Base-by-base conservation (phyloP, 2,113 vertebrate genomes). In the Casuarius casuarius region DNA sequence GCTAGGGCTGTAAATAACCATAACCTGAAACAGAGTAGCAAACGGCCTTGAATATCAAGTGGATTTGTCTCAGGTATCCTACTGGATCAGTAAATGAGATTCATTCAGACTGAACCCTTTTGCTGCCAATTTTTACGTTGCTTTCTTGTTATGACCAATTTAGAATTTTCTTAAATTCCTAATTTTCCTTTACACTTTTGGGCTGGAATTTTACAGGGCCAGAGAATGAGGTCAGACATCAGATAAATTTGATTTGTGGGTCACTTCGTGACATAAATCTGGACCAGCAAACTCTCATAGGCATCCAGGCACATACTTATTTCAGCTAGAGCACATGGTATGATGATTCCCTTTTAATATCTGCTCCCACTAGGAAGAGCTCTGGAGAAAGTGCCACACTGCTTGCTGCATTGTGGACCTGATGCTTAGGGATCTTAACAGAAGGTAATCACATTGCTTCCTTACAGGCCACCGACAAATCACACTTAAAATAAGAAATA, bases 351-450 rank as follows among this genome's bases (percentile, higher is more conserved):
- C 22, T 78, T 81, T 78, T 71, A 75, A 49, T 62, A 38, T 82
- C 68, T 79, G 23, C 13, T 52, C 8, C 10, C 8, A 29, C n/a
- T 67, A 40, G 91, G 94, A 91, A 51, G 42, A 75, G 56, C 18
- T 72, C n/a, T 89, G n/a, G 26, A 75, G 31, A 75, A 75, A 19
- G 11, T 4, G 0, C 26, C 26, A 61, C 0, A 0, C 5, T 77
- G 9, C 89, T 54, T 89, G n/a, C 2, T 1, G 42, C 10, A 11
- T 23, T 19, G 4, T 87, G 42, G 17, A 51, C 23, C 25, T 52
- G 8, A 22, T 48, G 29, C 29, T 52, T 80, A 17, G 42, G 28
- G 16, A 51, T 76, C 87, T 92, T n/a, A 48, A 65, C 54, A 38
- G 16, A 68, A 72, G 2, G 1, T 61, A 33, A 46, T 78, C 40